Evolutionary conservation across 2,113 vertebrate genomes (phyloP), one percentile per base, ranked within the genome.

Genomic region (Corythoichthys haematopterus): DNA sequence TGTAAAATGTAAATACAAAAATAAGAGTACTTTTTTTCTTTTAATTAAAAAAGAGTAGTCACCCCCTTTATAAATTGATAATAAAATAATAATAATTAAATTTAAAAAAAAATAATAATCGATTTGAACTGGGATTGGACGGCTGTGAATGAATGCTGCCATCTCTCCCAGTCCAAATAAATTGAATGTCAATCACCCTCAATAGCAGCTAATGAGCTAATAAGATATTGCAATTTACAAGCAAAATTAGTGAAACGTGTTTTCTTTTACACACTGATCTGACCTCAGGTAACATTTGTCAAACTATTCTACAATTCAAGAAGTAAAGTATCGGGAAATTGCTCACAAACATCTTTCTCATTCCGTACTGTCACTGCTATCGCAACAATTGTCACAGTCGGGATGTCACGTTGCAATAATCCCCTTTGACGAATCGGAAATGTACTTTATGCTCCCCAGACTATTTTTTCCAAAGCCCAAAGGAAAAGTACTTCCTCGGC

Each of bases 311-410:
- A 60, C 50, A 71, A 48, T 35, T 57, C 11, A 16, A 33, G 52
- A 33, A 37, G 14, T 28, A 65, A 78, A 71, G 63, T 77, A 74
- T 71, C 77, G 58, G 46, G 77, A 28, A 84, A 88, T 77, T 80
- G 43, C 68, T 47, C 77, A 74, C 65, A 81, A 76, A 65, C 66
- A 55, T 55, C 52, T 85, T 82, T 87, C 77, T 76, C 84, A 84
- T 89, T 88, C 83, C 71, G 59, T 78, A 75, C 82, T 77, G 73
- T 80, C 77, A 77, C 64, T 58, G 80, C 80, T 88, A 89, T 87
- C 84, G 76, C 61, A 51, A 61, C 62, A 40, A 80, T 76, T 81
- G 80, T 87, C 80, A 81, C 83, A 85, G 84, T 85, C 77, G 67
- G 52, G 79, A 56, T 80, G 85, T 87, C 75, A 66, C 75, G 69